Percentiles rank a stretch among this genome's conserved stretches.
phyloP scores from a whole-genome alignment of 2,797 vertebrate genomes.

The Malacoraja senta region DNA sequence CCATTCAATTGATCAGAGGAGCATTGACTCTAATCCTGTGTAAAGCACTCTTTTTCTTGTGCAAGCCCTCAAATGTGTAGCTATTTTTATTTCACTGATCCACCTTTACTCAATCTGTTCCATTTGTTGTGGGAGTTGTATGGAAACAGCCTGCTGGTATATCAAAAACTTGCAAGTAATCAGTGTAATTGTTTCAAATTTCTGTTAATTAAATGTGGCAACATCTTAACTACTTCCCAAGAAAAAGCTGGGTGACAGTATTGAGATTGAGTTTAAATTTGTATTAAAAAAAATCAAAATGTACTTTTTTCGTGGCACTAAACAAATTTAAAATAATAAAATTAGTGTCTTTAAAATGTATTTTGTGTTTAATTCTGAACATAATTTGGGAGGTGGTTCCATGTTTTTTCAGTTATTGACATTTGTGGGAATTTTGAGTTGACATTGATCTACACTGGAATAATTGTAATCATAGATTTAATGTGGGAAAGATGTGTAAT shows the following conservation, averaged over 20 bases:
- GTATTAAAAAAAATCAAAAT: background rate
- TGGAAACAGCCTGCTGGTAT: background rate
- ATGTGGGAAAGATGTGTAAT: background rate
- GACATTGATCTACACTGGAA: background rate
- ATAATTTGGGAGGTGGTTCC: background rate
- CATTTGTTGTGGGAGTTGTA: background rate
- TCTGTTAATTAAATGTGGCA: background rate
- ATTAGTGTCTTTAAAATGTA: slow-evolving; percentile 16
- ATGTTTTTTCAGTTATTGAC: background rate
- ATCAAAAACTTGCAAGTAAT: background rate
- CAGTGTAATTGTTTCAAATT: background rate
- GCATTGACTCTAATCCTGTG: background rate
- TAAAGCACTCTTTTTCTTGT: background rate
- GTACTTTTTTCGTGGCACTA: slow-evolving; percentile 23
- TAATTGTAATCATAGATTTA: background rate
- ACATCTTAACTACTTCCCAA: background rate
- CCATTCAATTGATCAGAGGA: background rate
- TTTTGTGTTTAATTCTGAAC: background rate
- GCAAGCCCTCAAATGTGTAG: background rate
- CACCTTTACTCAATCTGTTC: background rate
- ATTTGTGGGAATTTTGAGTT: background rate
- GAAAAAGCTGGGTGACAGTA: background rate
- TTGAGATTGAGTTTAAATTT: background rate
- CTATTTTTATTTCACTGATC: background rate
- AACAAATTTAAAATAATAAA: slow-evolving; percentile 22